Evolutionary conservation across 2,113 vertebrate species (phyloP).

Genomic region (Spilogale gracilis): DNA sequence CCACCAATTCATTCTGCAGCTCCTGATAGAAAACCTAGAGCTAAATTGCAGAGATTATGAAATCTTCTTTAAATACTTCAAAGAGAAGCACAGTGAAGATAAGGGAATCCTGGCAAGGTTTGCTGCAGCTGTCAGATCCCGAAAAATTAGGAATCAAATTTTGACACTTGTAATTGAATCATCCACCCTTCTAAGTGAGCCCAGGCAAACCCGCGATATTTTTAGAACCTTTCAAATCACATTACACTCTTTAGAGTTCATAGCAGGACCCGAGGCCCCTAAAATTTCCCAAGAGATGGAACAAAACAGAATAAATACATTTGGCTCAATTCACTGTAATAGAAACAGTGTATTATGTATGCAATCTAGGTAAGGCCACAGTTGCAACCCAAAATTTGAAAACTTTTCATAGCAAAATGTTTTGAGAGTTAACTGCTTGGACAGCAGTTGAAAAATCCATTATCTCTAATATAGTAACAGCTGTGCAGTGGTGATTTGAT

Average conservation of each 20-base stretch:
- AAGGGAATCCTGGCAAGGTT: conserved; percentile 85
- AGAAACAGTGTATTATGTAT: conserved; percentile 27
- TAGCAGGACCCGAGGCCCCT: conserved; percentile 62
- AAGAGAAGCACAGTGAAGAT: conserved; percentile 78
- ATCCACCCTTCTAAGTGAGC: conserved; percentile 86
- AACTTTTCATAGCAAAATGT: neutral
- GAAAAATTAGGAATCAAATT: conserved; percentile 86
- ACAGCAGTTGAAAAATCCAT: conserved; percentile 31
- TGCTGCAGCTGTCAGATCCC: conserved; percentile 87
- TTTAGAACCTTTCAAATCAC: conserved; percentile 86
- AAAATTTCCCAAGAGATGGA: conserved; percentile 60
- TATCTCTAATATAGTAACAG: conserved; percentile 43
- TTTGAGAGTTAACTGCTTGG: conserved; percentile 37
- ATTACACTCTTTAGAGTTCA: conserved; percentile 85
- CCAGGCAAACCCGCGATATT: conserved; percentile 87
- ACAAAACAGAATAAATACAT: conserved; percentile 60
- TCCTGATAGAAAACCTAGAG: conserved; percentile 72
- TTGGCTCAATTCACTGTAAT: conserved; percentile 52
- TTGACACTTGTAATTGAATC: conserved; percentile 87
- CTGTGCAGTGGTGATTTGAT: conserved; percentile 63
- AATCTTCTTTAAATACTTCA: conserved; percentile 83
- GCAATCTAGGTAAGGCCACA: neutral
- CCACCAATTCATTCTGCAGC: conserved; percentile 69
- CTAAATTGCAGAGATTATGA: conserved; percentile 80
- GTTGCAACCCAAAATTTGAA: conserved; percentile 25